phyloP scores from a whole-genome alignment of 1,140 invertebrate genomes.

The Zaprionus vittiger region DNA sequence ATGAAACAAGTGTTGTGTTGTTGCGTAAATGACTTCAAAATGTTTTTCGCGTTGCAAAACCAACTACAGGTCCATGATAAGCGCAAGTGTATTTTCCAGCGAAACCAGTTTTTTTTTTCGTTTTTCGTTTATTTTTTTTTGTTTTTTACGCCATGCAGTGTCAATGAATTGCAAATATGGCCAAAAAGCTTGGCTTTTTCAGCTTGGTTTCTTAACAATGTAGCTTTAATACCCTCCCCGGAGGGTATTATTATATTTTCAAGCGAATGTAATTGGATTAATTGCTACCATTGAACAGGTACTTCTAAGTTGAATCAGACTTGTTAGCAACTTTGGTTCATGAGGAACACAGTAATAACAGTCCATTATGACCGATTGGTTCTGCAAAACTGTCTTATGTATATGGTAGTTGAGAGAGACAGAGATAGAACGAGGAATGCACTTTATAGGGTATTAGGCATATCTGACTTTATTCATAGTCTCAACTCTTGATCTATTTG shows the following conservation, averaged over 20 bases:
- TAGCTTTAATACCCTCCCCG: conserved; percentile 29
- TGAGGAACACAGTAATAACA: background rate
- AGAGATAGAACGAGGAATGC: background rate
- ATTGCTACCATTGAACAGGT: background rate
- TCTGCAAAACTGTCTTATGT: background rate
- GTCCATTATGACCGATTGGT: background rate
- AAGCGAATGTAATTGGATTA: conserved; percentile 3
- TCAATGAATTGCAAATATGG: conserved; percentile 37
- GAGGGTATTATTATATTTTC: conserved; percentile 3
- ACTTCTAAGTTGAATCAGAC: background rate
- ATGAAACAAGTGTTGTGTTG: background rate
- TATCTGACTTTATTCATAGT: background rate
- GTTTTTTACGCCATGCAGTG: conserved; percentile 1
- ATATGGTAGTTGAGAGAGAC: background rate
- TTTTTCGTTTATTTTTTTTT: background rate
- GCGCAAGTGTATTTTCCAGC: conserved; percentile 40
- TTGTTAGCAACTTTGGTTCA: background rate
- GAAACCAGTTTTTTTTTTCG: conserved; percentile 35
- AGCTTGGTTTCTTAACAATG: conserved; percentile 16
- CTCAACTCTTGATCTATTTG: background rate
- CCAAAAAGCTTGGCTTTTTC: conserved; percentile 26
- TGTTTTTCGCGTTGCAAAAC: conserved; percentile 39
- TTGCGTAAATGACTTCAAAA: conserved; percentile 20
- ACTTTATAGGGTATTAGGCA: background rate
- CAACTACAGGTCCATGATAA: conserved; percentile 48